phyloP scores from a whole-genome alignment of 2,797 vertebrate species.

The Manis javanica region DNA sequence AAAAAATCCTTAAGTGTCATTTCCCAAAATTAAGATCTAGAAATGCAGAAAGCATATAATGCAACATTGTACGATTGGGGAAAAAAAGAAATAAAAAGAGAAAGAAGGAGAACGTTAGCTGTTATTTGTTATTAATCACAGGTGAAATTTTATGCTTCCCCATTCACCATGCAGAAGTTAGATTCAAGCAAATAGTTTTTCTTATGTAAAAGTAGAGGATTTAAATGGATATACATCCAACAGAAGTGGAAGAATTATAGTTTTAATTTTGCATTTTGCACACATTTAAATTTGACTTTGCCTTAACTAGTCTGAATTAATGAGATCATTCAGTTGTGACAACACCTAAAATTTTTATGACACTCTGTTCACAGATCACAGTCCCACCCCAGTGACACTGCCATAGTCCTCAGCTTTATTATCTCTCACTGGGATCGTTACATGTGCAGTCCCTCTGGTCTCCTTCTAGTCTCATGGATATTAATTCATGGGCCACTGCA shows the following conservation, averaged over 20 bases:
- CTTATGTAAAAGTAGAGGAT: not conserved
- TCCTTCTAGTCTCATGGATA: not conserved
- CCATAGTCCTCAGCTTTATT: not conserved
- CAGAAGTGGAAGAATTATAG: not conserved
- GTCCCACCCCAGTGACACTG: not conserved
- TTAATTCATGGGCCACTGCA: not conserved
- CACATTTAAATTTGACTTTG: not conserved
- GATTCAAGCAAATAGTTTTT: not conserved
- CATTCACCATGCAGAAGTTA: not conserved
- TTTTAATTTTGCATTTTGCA: not conserved
- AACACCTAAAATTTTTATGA: not conserved
- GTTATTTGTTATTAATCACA: not conserved
- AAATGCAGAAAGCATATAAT: not conserved
- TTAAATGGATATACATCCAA: not conserved
- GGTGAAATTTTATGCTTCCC: not conserved
- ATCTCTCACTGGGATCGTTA: not conserved
- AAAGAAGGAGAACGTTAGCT: not conserved
- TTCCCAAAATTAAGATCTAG: not conserved
- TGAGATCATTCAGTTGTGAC: not conserved
- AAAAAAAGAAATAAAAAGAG: not conserved
- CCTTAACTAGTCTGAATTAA: not conserved
- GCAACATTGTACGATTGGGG: not conserved
- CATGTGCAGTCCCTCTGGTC: not conserved
- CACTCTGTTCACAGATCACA: not conserved
- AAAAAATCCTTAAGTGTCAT: not conserved